Evolutionary conservation across 2,797 vertebrate genomes (phyloP).

Genomic region (Sebastiscus tertius): DNA sequence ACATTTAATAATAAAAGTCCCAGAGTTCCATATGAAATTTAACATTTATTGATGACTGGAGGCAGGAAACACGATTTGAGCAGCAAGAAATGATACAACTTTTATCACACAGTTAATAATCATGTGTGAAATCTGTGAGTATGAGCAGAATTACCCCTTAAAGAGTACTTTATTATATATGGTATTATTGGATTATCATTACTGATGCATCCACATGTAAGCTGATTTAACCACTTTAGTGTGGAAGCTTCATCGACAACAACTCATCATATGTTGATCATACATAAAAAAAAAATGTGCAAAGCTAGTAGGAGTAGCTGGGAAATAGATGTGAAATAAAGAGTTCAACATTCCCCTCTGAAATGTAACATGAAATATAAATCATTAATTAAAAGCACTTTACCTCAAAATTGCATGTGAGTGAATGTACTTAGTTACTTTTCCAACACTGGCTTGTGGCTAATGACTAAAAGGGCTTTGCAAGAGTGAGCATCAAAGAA

Average conservation of each 20-base stretch:
- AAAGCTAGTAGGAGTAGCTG: neutral
- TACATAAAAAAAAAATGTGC: neutral
- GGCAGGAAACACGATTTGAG: no score
- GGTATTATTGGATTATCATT: no score
- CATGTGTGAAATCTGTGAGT: no score
- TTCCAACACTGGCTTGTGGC: slow-evolving; percentile 1
- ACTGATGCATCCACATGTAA: no score
- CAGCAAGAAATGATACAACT: no score
- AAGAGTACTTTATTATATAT: no score
- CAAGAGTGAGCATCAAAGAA: slow-evolving; percentile 19
- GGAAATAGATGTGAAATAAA: neutral
- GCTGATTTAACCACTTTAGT: no score
- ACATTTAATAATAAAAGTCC: no score
- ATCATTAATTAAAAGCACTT: neutral
- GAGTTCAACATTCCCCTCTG: neutral
- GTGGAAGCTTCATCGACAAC: neutral
- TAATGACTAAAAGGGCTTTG: slow-evolving; percentile 22
- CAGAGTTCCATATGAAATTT: no score
- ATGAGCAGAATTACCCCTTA: no score
- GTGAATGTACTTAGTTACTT: slow-evolving; percentile 1
- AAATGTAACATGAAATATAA: neutral
- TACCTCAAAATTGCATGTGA: neutral
- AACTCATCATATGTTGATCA: neutral
- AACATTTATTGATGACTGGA: no score
- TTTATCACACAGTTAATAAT: no score